Evolutionary conservation across 2,113 vertebrate genomes (phyloP).

Genomic region (Scortum barcoo): DNA sequence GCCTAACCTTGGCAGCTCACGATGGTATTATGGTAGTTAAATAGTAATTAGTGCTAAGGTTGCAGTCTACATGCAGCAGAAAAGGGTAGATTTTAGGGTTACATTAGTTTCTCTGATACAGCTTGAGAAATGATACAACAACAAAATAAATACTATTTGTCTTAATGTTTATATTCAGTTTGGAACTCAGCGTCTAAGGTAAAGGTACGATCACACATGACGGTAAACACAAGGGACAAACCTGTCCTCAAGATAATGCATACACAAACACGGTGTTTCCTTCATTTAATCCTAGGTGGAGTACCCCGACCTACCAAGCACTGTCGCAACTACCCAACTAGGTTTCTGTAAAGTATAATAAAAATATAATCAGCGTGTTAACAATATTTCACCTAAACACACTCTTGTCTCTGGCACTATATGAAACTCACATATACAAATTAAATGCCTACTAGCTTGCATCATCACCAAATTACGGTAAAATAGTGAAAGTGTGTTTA

Average conservation of each 20-base stretch:
- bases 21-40: slow-evolving; percentile 30
- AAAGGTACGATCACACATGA: too few species aligned
- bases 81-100: background rate
- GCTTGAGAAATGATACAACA: background rate
- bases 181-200: background rate
- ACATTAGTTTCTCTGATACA: background rate
- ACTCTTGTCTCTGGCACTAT: background rate
- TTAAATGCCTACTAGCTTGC: background rate
- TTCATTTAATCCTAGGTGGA: background rate
- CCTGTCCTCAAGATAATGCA: background rate
- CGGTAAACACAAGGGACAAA: background rate
- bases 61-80: slow-evolving; percentile 5
- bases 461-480: background rate
- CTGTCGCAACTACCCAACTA: background rate
- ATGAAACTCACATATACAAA: background rate
- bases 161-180: background rate
- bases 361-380: background rate
- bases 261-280: background rate
- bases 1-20: slow-evolving; percentile 36
- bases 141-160: background rate
- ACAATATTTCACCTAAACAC: background rate
- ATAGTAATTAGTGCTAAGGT: slow-evolving; percentile 41
- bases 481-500: slow-evolving; percentile 11
- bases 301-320: background rate
- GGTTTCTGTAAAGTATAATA: background rate